A percentile compares a stretch with the other conserved stretches of the same genome.
phyloP scores from a whole-genome alignment of 2,113 vertebrate genomes.

The Muntiacus reevesi region DNA sequence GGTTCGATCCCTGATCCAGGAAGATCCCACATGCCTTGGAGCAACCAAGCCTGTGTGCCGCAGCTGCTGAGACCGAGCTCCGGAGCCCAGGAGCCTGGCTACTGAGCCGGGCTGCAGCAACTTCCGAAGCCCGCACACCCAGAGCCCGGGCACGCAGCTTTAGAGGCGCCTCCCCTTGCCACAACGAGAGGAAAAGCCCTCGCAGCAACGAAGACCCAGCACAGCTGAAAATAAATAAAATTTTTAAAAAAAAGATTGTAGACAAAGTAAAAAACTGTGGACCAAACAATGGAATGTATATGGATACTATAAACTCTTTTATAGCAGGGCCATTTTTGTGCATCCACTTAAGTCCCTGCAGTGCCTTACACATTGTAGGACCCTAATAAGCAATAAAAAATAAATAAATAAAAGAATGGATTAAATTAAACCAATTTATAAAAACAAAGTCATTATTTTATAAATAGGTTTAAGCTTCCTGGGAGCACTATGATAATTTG shows the following conservation, averaged over 20 bases:
- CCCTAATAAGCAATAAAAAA: not conserved
- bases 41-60: not conserved
- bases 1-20: not conserved
- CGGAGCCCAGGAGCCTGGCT: not conserved
- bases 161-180: not conserved
- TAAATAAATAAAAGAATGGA: not conserved
- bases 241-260: not conserved
- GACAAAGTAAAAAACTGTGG: not conserved
- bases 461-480: not conserved
- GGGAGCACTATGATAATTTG: not conserved
- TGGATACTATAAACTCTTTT: not conserved
- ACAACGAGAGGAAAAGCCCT: not conserved
- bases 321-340: not conserved
- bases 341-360: not conserved
- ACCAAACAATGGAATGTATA: not conserved
- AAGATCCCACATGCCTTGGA: not conserved
- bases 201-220: not conserved
- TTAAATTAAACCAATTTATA: not conserved
- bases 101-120: not conserved
- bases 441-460: slow-evolving; percentile 40
- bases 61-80: not conserved
- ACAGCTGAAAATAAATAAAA: not conserved
- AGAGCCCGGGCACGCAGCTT: accelerated
- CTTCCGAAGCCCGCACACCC: not conserved
- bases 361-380: not conserved